Base-by-base conservation (phyloP, 1,140 invertebrate species). In the Zophobas atratus region DNA sequence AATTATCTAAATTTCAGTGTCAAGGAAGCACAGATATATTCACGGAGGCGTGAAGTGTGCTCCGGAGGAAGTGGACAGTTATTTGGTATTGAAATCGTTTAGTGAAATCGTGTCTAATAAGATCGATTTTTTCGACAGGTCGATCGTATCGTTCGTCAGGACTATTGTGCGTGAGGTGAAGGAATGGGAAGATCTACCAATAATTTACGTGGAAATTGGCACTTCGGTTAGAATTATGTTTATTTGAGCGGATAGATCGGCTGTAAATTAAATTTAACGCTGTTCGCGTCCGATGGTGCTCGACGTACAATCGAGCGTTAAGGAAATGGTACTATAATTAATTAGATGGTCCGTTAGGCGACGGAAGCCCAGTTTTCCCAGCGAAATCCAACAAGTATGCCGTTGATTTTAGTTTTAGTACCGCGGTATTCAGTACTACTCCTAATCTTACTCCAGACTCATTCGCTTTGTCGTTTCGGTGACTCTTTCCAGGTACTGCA, bases 251-350 rank as follows among this genome's bases (percentile, higher is more conserved):
- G 60, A 67, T 39, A 43, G 56, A 38, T 63, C 20, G 39, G 41
- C n/a, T 20, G 60, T 67, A 67, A 67, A 67, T 67, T 67, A 43
- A 67, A 67, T 67, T 67, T 67, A 67, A 67, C 60, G 60, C 60
- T 20, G 49, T 2, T 51, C 6, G 43, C 6, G 43, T 46, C 43
- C 49, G 49, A 51, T 20, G 4, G 43, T 8, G 38, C 38, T 60
- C 2, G 36, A 39, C 41, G 39, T n/a, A 67, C 39, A 67, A 67
- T 67, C 60, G 60, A 67, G 6, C 60, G 60, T 67, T 67, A 67
- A 67, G 60, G 60, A 67, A 67, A 43, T 67, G 39, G 60, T 41
- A 39, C 39, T 60, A 43, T 67, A 67, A 67, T 67, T 67, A 39
- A 67, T 67, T 67, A 67, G 43, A 43, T 67, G 60, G 60, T 48